phyloP scores from a whole-genome alignment of 2,888 invertebrate genomes.

The Himalopsyche japonica region DNA sequence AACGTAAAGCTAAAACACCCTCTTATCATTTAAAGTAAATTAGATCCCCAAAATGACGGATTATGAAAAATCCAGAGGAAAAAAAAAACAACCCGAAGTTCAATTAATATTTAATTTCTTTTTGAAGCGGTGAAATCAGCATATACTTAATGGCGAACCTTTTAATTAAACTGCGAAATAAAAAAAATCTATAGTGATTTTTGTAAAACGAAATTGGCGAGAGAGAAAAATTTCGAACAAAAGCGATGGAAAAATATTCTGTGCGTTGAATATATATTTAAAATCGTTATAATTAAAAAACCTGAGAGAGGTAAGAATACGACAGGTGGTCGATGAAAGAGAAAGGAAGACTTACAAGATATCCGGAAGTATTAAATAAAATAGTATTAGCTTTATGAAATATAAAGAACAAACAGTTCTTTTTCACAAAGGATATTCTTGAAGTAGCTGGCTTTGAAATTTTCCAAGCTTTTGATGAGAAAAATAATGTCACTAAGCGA shows the following conservation, averaged over 20 bases:
- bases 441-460: neutral
- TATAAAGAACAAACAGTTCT: neutral
- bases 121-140: neutral
- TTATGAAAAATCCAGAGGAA: neutral
- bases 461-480: neutral
- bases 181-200: slow-evolving; percentile 5
- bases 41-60: neutral
- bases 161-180: slow-evolving; percentile 23
- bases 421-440: neutral
- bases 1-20: too few relatives aligned
- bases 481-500: neutral
- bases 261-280: slow-evolving; percentile 27
- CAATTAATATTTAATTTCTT: slow-evolving; percentile 1
- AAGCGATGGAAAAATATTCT: neutral
- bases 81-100: neutral
- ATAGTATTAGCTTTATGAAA: neutral
- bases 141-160: slow-evolving; percentile 10
- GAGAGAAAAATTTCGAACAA: slow-evolving; percentile 15
- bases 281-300: slow-evolving; percentile 33
- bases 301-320: neutral
- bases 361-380: slow-evolving; percentile 7
- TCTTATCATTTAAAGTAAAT: too few relatives aligned
- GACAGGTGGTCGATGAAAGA: neutral
- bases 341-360: neutral
- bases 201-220: neutral